phyloP scores from a whole-genome alignment of 1,140 invertebrate species.

The Belonocnema kinseyi region DNA sequence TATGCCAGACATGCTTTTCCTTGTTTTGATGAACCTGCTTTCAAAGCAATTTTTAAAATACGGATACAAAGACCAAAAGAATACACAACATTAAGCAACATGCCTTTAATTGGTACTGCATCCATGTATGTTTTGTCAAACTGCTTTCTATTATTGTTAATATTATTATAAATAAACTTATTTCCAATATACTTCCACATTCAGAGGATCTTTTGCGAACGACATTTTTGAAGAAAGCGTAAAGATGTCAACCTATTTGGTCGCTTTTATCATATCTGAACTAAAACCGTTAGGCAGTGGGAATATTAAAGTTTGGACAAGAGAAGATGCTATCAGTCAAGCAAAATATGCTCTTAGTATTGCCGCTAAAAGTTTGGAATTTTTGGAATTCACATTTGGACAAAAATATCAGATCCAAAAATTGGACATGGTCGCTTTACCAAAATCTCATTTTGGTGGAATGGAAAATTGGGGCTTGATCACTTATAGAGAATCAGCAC shows the following conservation, averaged over 20 bases:
- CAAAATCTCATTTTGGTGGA: conserved; percentile 81
- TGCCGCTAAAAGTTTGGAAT: conserved; percentile 70
- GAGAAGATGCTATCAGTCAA: conserved; percentile 78
- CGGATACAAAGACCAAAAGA: conserved; percentile 81
- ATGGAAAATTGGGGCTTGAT: conserved; percentile 83
- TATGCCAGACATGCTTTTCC: conserved; percentile 93
- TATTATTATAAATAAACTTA: background rate
- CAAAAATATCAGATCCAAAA: conserved; percentile 72
- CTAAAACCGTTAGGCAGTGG: conserved; percentile 74
- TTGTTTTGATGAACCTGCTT: conserved; percentile 95
- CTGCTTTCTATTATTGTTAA: no score
- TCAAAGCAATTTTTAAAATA: conserved; percentile 91
- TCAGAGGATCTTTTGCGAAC: conserved; percentile 67
- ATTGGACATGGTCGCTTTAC: conserved; percentile 80
- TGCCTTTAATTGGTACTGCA: conserved; percentile 77
- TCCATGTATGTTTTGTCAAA: conserved; percentile 38
- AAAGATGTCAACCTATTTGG: conserved; percentile 91
- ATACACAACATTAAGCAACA: conserved; percentile 88
- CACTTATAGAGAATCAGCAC: conserved; percentile 77
- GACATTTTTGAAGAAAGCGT: conserved; percentile 80
- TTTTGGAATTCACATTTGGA: conserved; percentile 66
- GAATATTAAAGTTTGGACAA: conserved; percentile 82
- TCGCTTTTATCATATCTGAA: conserved; percentile 89
- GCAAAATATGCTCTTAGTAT: conserved; percentile 76
- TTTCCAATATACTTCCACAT: conserved; percentile 34